These are phyloP conservation scores for Drosophila insularis DNA, from an alignment of 1,140 invertebrate species.

Conservation along the genomic window DNA sequence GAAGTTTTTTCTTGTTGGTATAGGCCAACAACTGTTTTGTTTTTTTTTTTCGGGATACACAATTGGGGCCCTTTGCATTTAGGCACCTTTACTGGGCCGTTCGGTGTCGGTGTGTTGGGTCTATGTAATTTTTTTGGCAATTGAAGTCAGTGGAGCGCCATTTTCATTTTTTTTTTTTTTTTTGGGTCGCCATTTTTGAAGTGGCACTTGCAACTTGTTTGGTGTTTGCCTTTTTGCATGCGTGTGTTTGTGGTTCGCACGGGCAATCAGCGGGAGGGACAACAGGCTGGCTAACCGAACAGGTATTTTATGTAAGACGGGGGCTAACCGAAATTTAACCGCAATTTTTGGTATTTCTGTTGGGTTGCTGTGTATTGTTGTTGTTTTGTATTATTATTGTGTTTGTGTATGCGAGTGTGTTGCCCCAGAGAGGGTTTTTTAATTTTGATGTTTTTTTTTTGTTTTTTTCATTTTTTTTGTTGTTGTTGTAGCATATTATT, in stretches of 20 bases:
- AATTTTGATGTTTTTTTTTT: conserved; percentile 6
- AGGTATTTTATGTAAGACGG: conserved; percentile 71
- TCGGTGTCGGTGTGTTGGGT: background rate
- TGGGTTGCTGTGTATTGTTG: background rate
- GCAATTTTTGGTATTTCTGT: conserved; percentile 39
- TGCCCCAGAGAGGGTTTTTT: conserved; percentile 26
- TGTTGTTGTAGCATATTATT: conserved; percentile 27
- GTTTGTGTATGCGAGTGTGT: conserved; percentile 39
- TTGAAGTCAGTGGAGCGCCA: conserved; percentile 7
- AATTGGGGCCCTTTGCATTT: conserved; percentile 29
- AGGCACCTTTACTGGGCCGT: background rate
- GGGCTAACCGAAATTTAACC: conserved; percentile 38
- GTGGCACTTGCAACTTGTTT: conserved; percentile 28
- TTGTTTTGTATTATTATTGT: conserved; percentile 15
- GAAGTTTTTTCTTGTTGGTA: conserved; percentile 16
- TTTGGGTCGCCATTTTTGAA: conserved; percentile 11
- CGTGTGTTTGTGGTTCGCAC: conserved; percentile 27
- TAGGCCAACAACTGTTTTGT: conserved; percentile 4
- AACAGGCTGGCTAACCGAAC: conserved; percentile 22
- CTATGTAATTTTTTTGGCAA: conserved; percentile 5
- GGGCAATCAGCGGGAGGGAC: conserved; percentile 14
- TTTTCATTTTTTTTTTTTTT: conserved; percentile 11
- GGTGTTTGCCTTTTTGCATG: conserved; percentile 20
- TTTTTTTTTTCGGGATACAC: conserved; percentile 22
- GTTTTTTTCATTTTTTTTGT: background rate